Evolutionary conservation across 92 coral and sea anemone species (phyloP), one percentile per base, ranked within the genome.

Genomic region (Plumapathes pennacea): DNA sequence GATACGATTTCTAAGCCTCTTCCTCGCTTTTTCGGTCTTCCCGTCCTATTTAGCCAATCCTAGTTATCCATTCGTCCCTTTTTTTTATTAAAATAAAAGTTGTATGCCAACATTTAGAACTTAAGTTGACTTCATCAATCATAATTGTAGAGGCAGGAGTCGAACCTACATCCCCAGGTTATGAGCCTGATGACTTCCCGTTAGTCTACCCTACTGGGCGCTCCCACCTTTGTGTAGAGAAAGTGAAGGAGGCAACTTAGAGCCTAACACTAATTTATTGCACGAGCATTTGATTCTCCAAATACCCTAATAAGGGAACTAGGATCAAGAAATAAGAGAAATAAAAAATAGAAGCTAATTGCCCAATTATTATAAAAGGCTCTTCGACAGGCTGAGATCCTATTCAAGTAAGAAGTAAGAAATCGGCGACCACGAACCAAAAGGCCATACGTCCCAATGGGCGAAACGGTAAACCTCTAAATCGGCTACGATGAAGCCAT

Each of bases 81-180:
- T 75, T 76, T 62, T 27, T 10, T 26, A 20, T 30, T 17, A 36
- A 34, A 34, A n/a, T 57, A 38, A 63, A n/a, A n/a, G n/a, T n/a
- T n/a, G n/a, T n/a, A n/a, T n/a, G n/a, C 77, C 66, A 52, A 43
- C 44, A 51, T 27, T 34, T 62, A 51, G 50, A 42, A 60, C 50
- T 17, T 13, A 29, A n/a, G 30, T 14, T 39, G 34, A 19, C 22
- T 37, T 21, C 25, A 25, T 22, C 25, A 32, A 31, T 25, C 24
- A 56, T 21, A 34, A 36, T 79, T 60, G 95, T 86, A 86, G 88
- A 72, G 88, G 81, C 77, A 77, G 84, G 95, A 86, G 49, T 86
- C 82, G 95, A 86, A 86, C 95, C 84, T 77, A 76, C 95, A 81
- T 86, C 54, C 44, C 73, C 89, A 78, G 95, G 77, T 78, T 71